These are phyloP conservation scores for Knipowitschia caucasica DNA, from an alignment of 2,797 vertebrate genomes.

Conservation along the genomic window DNA sequence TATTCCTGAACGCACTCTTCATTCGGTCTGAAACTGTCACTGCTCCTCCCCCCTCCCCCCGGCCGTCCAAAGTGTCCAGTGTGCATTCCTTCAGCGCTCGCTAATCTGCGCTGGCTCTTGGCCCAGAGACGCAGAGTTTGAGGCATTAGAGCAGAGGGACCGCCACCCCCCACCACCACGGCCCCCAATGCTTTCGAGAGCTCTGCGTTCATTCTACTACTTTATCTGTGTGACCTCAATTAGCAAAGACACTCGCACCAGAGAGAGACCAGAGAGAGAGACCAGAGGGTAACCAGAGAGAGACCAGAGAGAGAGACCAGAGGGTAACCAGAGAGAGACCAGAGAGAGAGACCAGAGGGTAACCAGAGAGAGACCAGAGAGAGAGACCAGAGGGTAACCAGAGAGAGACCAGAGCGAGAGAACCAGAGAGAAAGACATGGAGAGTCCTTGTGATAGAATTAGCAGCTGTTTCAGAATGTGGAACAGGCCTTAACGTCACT, in stretches of 20 bases:
- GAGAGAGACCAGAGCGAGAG: slow-evolving; percentile 39
- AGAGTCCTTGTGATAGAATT: slow-evolving; percentile 23
- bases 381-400: slow-evolving; percentile 35
- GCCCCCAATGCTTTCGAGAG: slow-evolving; percentile 63
- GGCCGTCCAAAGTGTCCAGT: slow-evolving; percentile 65
- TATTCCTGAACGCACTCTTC: too few relatives aligned
- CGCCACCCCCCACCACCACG: slow-evolving; percentile 56
- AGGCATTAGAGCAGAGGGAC: slow-evolving; percentile 29
- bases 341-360: slow-evolving; percentile 35
- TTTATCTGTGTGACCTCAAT: slow-evolving; percentile 75
- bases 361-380: slow-evolving; percentile 40
- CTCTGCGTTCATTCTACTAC: slow-evolving; percentile 75
- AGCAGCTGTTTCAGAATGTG: neutral
- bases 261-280: slow-evolving; percentile 39
- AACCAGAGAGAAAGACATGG: too few relatives aligned
- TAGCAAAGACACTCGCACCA: slow-evolving; percentile 64
- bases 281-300: slow-evolving; percentile 36
- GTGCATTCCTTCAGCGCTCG: slow-evolving; percentile 70
- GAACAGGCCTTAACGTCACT: neutral
- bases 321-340: slow-evolving; percentile 41
- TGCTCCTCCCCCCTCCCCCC: slow-evolving; percentile 52
- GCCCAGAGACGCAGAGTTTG: slow-evolving; percentile 70
- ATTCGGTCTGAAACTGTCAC: slow-evolving; percentile 62
- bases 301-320: slow-evolving; percentile 38
- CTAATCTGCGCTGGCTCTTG: slow-evolving; percentile 71